Evolutionary conservation across 2,888 invertebrate species (phyloP).

Genomic region (Falcaria lacertinaria): DNA sequence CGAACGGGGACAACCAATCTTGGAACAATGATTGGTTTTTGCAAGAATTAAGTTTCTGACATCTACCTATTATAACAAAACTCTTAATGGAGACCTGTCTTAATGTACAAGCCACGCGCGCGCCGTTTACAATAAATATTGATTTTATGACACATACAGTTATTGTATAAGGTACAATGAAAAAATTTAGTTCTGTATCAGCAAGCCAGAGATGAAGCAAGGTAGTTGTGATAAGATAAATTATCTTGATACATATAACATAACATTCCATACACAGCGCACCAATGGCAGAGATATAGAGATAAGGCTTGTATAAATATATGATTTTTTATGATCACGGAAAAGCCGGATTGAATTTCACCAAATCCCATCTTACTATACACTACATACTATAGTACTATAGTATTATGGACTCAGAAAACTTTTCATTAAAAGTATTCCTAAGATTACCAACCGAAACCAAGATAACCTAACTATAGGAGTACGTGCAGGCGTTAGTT

Average conservation of each 20-base stretch:
- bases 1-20: constrained; percentile 38
- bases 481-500: constrained; percentile 14
- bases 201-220: constrained; percentile 15
- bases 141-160: no score
- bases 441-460: neutral
- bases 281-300: no score
- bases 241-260: constrained; percentile 39
- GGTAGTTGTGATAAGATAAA: constrained; percentile 27
- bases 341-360: no score
- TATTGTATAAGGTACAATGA: neutral
- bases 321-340: no score
- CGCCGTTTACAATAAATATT: no score
- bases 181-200: constrained; percentile 6
- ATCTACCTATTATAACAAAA: constrained; percentile 10
- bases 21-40: constrained; percentile 32
- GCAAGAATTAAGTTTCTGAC: constrained; percentile 16
- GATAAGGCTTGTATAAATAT: constrained; percentile 20
- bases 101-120: no score
- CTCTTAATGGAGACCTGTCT: neutral
- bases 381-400: no score
- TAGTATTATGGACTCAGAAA: no score
- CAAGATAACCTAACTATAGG: constrained; percentile 9
- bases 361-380: no score
- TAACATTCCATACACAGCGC: constrained; percentile 18
- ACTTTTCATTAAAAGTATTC: neutral